phyloP scores from a whole-genome alignment of 2,113 vertebrate genomes.

The Carollia perspicillata region DNA sequence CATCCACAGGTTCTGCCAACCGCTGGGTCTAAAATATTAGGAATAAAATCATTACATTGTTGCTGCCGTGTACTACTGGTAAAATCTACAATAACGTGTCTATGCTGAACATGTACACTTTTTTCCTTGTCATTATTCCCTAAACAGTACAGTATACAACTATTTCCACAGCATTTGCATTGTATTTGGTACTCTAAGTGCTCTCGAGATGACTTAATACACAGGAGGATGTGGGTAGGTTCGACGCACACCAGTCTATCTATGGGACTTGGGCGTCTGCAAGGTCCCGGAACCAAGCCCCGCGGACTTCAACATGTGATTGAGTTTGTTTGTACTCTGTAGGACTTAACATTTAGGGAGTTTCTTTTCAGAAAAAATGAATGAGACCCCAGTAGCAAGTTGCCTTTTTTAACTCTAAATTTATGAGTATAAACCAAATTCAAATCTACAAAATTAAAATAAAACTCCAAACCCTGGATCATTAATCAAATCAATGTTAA shows the following conservation, averaged over 20 bases:
- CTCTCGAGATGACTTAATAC: not conserved
- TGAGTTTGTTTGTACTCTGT: not conserved
- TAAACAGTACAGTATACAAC: not conserved
- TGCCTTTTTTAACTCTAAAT: conserved; percentile 29
- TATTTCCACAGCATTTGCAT: not conserved
- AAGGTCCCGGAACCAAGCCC: not conserved
- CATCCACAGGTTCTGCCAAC: not conserved
- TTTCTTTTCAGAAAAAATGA: not conserved
- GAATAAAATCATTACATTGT: not conserved
- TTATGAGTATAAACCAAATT: not conserved
- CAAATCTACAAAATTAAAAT: conserved; percentile 38
- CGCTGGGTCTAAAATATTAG: not conserved
- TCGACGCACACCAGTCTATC: not conserved
- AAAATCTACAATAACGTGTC: not conserved
- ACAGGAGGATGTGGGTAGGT: not conserved
- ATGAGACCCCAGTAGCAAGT: not conserved
- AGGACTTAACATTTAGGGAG: not conserved
- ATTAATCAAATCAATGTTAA: conserved; percentile 29
- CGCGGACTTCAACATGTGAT: not conserved
- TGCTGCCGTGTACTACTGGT: not conserved
- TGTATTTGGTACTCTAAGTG: not conserved
- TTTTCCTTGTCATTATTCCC: not conserved
- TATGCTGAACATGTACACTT: not conserved
- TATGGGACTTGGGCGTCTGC: not conserved
- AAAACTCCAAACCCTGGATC: conserved; percentile 4